Percentiles rank a stretch among this genome's conserved stretches.
Evolutionary conservation across 2,113 vertebrate species (phyloP).

Genomic region (Planiliza haematocheilus): DNA sequence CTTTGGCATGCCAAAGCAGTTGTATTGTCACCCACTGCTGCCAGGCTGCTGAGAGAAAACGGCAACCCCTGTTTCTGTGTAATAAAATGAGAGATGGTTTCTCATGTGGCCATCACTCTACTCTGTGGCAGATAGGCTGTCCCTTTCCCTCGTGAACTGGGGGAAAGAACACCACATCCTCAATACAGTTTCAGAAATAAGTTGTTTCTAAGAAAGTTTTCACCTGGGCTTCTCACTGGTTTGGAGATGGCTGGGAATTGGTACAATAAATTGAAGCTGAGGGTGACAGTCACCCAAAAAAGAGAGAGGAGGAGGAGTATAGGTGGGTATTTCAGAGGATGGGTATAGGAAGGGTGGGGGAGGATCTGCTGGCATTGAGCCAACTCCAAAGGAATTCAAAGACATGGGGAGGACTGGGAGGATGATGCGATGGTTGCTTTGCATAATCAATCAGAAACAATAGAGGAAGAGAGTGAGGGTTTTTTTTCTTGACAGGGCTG

Average conservation of each 20-base stretch:
- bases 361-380: conserved; percentile 75
- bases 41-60: conserved; percentile 38
- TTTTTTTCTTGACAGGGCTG: conserved; percentile 65
- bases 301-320: background rate
- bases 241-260: background rate
- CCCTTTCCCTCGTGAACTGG: background rate
- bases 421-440: conserved; percentile 38
- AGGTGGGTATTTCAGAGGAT: conserved; percentile 54
- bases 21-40: conserved; percentile 28
- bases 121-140: conserved; percentile 25
- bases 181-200: conserved; percentile 24
- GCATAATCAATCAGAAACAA: conserved; percentile 79
- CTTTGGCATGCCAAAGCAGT: conserved; percentile 42
- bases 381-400: conserved; percentile 75
- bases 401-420: conserved; percentile 39
- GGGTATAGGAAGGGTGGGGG: conserved; percentile 42
- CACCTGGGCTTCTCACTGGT: background rate
- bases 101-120: conserved; percentile 24
- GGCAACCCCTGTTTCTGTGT: conserved; percentile 4
- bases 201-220: conserved; percentile 3
- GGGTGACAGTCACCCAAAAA: too few relatives aligned
- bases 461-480: conserved; percentile 42
- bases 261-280: too few relatives aligned
- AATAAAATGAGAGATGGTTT: conserved; percentile 46
- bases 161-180: background rate